Evolutionary conservation across 2,888 invertebrate genomes (phyloP).

Genomic region (Cephus pygmeus): DNA sequence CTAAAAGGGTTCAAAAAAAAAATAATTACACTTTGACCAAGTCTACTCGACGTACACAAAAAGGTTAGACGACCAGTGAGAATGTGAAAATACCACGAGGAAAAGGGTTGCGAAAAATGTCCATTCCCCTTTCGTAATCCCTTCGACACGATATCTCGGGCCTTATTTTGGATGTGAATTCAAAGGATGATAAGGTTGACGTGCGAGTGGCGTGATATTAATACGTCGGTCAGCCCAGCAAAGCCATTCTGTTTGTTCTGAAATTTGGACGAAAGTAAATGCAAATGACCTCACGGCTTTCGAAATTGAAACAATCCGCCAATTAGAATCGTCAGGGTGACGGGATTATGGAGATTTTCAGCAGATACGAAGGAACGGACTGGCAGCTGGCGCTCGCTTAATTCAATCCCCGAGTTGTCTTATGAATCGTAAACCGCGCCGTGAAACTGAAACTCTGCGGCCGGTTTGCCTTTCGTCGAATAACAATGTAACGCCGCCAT

Average conservation of each 20-base stretch:
- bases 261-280: conserved; percentile 35
- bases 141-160: not conserved
- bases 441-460: conserved; percentile 49
- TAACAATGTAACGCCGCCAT: conserved; percentile 44
- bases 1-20: not conserved
- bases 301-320: conserved; percentile 65
- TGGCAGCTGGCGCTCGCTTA: conserved; percentile 62
- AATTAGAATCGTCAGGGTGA: conserved; percentile 64
- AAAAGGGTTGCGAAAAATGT: not conserved
- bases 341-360: conserved; percentile 64
- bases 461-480: conserved; percentile 36
- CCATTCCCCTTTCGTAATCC: not conserved
- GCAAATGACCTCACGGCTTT: conserved; percentile 53
- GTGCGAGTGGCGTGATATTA: not conserved
- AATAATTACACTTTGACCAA: not conserved
- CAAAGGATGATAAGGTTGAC: not conserved
- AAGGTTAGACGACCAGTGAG: not conserved
- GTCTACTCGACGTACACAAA: not conserved
- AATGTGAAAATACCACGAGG: not conserved
- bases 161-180: not conserved
- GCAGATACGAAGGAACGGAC: conserved; percentile 45
- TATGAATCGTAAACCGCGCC: conserved; percentile 62
- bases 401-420: conserved; percentile 64
- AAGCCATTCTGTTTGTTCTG: not conserved
- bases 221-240: not conserved